These are phyloP conservation scores for Callitettix versicolor DNA, from an alignment of 1,140 invertebrate species.

Conservation along the genomic window DNA sequence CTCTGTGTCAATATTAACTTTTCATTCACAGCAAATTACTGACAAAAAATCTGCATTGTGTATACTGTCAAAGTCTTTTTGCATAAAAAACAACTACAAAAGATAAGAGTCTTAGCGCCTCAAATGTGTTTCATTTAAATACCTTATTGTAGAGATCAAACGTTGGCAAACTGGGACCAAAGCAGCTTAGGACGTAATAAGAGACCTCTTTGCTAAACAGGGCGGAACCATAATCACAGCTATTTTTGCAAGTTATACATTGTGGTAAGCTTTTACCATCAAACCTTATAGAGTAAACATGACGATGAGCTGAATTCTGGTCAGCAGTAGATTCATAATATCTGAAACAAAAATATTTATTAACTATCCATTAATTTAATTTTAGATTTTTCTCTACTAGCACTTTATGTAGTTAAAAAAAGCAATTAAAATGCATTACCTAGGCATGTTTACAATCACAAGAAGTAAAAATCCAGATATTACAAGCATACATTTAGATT, in stretches of 20 bases:
- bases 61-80: too few relatives aligned
- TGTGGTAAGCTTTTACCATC: constrained; percentile 17
- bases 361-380: neutral
- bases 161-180: constrained; percentile 44
- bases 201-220: constrained; percentile 45
- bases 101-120: too few relatives aligned
- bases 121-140: too few relatives aligned
- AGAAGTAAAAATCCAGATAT: too few relatives aligned
- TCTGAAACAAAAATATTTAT: constrained; percentile 35
- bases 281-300: constrained; percentile 18
- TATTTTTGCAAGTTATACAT: constrained; percentile 37
- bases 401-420: too few relatives aligned
- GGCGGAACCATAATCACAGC: constrained; percentile 52
- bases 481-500: too few relatives aligned
- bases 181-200: constrained; percentile 61
- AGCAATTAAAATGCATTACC: too few relatives aligned
- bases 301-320: constrained; percentile 24
- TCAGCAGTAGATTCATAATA: constrained; percentile 55
- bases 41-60: too few relatives aligned
- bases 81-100: too few relatives aligned
- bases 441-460: too few relatives aligned
- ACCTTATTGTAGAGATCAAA: constrained; percentile 3
- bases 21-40: too few relatives aligned
- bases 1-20: too few relatives aligned
- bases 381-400: neutral